These are phyloP conservation scores for Australoheros facetus DNA, from an alignment of 2,797 vertebrate species.

Conservation along the genomic window DNA sequence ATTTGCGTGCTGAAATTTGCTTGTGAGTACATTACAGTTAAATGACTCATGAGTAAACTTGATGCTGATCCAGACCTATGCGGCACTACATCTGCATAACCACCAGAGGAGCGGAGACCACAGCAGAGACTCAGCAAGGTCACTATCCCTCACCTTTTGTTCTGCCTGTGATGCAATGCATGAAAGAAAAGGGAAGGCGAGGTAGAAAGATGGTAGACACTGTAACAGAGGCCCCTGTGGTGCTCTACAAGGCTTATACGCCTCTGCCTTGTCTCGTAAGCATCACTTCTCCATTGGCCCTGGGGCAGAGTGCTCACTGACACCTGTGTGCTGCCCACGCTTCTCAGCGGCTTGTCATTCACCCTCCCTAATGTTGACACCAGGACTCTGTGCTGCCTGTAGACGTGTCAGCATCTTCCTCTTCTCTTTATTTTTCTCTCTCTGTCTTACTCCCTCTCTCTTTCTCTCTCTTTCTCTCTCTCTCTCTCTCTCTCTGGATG, in stretches of 20 bases:
- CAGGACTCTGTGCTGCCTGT: constrained; percentile 58
- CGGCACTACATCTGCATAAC: neutral
- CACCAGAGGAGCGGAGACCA: neutral
- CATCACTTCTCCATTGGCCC: constrained; percentile 67
- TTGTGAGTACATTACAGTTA: neutral
- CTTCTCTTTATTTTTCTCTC: constrained; percentile 24
- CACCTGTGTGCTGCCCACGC: constrained; percentile 68
- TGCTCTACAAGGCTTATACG: constrained; percentile 48
- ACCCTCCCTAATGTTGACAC: constrained; percentile 66
- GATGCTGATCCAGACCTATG: neutral
- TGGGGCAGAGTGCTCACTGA: constrained; percentile 69
- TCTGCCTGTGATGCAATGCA: constrained; percentile 25
- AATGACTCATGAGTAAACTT: constrained; percentile 12
- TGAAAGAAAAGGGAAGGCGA: constrained; percentile 16
- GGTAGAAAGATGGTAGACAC: constrained; percentile 24
- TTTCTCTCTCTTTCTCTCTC: constrained; percentile 15
- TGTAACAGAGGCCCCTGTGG: constrained; percentile 51
- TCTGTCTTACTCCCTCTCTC: neutral
- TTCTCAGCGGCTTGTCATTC: constrained; percentile 65
- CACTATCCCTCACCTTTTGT: constrained; percentile 32
- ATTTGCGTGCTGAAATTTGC: neutral
- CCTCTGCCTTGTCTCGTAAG: constrained; percentile 72
- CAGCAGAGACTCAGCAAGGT: constrained; percentile 9
- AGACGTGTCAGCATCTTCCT: constrained; percentile 55
- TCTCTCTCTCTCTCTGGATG: constrained; percentile 3